Evolutionary conservation across 2,888 invertebrate species (phyloP), one percentile per base, ranked within the genome.

Genomic region (Ophion ellenae): DNA sequence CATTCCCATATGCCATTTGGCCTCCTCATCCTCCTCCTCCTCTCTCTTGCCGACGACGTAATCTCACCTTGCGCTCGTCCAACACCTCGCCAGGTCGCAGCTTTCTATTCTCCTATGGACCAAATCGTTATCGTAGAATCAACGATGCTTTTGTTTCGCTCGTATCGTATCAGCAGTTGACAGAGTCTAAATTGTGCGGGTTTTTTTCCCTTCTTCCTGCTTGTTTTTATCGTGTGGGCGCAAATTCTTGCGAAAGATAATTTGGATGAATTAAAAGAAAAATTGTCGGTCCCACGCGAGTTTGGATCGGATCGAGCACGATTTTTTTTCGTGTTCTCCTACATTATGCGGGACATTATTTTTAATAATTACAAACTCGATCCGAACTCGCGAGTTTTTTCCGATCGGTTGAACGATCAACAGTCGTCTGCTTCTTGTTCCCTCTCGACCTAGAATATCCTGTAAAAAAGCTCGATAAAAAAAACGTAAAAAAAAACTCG

Each of bases 1-100:
- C 86, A 86, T 86, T 86, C 86, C 69, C 77, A 75, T 77, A 71
- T 73, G 40, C 64, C 64, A 78, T 66, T 69, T 47, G 53, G 14
- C 53, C 5, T 5, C 17, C 11, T 14, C 14, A 17, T 53, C 17
- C 53, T 53, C 14, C 17, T 36, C 77, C 78, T 86, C 74, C 77
- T 84, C 76, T 79, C 57, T 40, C 59, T 75, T 45, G 69, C 85
- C 87, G 86, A 86, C 86, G 89, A 86, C 90, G 90, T 91, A 89
- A 75, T 93, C 94, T 94, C 94, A 98, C 98, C 98, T 98, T 97
- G 96, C 97, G 97, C 95, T 98, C 98, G 95, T 97, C 97, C 95
- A 97, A 95, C 95, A 98, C 97, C 96, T 98, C 98, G 95, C 98
- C 98, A 92, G 98, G 98, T 93, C 98, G 97, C 95, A 98, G 97